A percentile compares a stretch with the other conserved stretches of the same genome.
These are phyloP conservation scores for Drosophila seclusa DNA, from an alignment of 2,888 invertebrate species.

Conservation along the genomic window DNA sequence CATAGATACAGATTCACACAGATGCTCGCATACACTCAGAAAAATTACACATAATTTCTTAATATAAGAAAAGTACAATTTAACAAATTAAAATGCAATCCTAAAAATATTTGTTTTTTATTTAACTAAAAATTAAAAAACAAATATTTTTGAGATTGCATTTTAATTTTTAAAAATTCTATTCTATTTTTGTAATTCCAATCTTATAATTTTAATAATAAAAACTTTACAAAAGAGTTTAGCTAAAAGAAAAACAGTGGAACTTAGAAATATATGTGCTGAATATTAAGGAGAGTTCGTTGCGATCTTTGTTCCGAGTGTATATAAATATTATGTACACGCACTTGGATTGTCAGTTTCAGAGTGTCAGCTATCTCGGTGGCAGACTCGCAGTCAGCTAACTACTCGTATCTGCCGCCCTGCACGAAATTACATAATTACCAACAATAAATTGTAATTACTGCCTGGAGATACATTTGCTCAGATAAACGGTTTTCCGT, in stretches of 20 bases:
- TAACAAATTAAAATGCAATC: background rate
- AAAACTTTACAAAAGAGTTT: too few relatives aligned
- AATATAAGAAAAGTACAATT: background rate
- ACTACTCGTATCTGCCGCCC: constrained; percentile 47
- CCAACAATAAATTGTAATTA: constrained; percentile 80
- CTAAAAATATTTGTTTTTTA: background rate
- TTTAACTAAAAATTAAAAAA: too few relatives aligned
- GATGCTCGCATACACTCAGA: background rate
- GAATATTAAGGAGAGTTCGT: background rate
- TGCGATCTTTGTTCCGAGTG: background rate
- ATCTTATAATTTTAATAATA: too few relatives aligned
- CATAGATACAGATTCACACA: background rate
- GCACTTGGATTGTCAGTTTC: constrained; percentile 49
- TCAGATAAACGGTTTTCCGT: constrained; percentile 57
- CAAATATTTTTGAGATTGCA: background rate
- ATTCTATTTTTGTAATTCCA: too few relatives aligned
- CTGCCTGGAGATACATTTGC: constrained; percentile 77
- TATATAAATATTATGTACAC: constrained; percentile 39
- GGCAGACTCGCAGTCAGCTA: constrained; percentile 4
- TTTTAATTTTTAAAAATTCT: too few relatives aligned
- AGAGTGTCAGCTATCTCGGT: constrained; percentile 1
- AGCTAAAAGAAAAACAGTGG: too few relatives aligned
- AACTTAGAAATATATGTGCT: background rate
- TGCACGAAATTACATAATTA: constrained; percentile 76
- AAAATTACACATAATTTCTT: background rate